These are phyloP conservation scores for Netelia inedita DNA, from an alignment of 2,888 invertebrate species.

Conservation along the genomic window DNA sequence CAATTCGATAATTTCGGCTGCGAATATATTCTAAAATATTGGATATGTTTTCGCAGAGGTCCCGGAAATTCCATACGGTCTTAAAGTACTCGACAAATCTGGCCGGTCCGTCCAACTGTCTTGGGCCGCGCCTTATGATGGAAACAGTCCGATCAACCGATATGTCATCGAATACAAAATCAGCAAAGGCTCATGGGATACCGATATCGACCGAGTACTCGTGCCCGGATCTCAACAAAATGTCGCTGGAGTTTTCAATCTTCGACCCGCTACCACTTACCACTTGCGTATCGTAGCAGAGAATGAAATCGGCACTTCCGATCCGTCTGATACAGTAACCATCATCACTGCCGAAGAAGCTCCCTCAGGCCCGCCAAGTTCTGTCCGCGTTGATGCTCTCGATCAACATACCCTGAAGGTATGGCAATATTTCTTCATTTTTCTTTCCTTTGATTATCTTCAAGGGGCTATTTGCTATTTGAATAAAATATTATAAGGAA, in stretches of 20 bases:
- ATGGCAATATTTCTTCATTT: constrained; percentile 5
- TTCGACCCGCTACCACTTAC: constrained; percentile 96
- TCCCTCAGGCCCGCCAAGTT: constrained; percentile 93
- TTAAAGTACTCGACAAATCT: constrained; percentile 95
- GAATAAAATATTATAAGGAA: no score
- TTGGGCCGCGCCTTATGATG: constrained; percentile 97
- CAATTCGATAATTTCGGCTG: no score
- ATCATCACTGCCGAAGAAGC: constrained; percentile 98
- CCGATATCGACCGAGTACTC: constrained; percentile 94
- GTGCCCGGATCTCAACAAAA: constrained; percentile 94
- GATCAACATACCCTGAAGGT: constrained; percentile 93
- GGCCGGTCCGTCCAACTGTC: constrained; percentile 96
- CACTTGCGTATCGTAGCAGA: constrained; percentile 97
- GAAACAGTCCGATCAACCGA: constrained; percentile 95
- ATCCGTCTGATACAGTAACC: constrained; percentile 96
- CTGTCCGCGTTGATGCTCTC: constrained; percentile 93
- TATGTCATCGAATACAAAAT: constrained; percentile 97
- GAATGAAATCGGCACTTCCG: constrained; percentile 97
- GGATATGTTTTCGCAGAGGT: constrained; percentile 87
- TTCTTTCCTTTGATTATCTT: neutral
- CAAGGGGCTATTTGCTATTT: no score
- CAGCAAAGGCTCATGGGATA: constrained; percentile 93
- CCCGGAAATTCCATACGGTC: constrained; percentile 95
- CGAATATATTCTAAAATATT: no score
- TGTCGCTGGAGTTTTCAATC: constrained; percentile 95